These are phyloP conservation scores for Lepidochrysops patricia DNA, from an alignment of 2,888 invertebrate genomes.

Conservation along the genomic window DNA sequence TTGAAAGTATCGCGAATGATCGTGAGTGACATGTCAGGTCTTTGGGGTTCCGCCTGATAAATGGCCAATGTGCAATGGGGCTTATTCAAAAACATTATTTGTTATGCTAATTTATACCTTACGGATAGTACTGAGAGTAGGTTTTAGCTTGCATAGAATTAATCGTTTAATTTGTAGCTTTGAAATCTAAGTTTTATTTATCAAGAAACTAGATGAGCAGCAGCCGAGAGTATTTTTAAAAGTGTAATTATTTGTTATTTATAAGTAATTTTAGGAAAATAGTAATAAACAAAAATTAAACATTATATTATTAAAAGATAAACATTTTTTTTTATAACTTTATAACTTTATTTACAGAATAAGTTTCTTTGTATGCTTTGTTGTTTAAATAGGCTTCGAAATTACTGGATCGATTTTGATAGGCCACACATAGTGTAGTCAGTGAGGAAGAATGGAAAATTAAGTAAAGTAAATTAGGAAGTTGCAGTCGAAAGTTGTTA, in stretches of 20 bases:
- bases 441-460: too few species aligned
- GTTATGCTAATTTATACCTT: background rate
- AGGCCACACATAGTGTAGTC: too few species aligned
- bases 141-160: background rate
- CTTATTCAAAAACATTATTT: slow-evolving; percentile 14
- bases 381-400: too few species aligned
- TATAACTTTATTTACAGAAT: background rate
- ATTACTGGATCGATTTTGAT: too few species aligned
- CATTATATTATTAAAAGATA: background rate
- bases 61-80: slow-evolving; percentile 22
- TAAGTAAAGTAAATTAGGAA: too few species aligned
- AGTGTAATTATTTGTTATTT: background rate
- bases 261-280: background rate
- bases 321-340: too few species aligned
- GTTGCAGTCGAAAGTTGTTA: too few species aligned
- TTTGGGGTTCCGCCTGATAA: slow-evolving; percentile 27
- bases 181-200: too few species aligned
- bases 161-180: too few species aligned
- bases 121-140: background rate
- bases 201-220: too few species aligned
- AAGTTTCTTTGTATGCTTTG: too few species aligned
- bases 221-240: too few species aligned
- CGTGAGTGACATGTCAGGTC: slow-evolving; percentile 49
- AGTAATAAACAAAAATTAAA: background rate
- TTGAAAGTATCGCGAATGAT: slow-evolving; percentile 49